Evolutionary conservation across 2,888 invertebrate species (phyloP).

Genomic region (Xylota segnis): DNA sequence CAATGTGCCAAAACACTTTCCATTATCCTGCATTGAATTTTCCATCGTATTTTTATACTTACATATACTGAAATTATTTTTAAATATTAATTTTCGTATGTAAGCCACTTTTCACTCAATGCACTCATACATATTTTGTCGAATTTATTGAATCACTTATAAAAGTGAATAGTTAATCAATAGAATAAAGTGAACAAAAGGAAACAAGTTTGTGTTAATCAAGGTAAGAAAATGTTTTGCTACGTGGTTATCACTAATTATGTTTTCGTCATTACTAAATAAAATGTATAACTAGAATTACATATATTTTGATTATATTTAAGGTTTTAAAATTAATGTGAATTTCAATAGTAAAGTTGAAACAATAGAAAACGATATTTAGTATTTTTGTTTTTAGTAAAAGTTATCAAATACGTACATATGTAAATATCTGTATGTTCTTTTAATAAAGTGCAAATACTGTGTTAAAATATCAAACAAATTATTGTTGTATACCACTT

Average conservation of each 20-base stretch:
- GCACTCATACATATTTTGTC: constrained; percentile 46
- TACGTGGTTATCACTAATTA: background rate
- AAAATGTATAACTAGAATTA: constrained; percentile 23
- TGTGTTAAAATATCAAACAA: constrained; percentile 61
- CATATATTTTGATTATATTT: constrained; percentile 23
- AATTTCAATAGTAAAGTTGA: constrained; percentile 16
- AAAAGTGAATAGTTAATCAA: constrained; percentile 26
- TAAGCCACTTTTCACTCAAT: constrained; percentile 33
- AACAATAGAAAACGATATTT: constrained; percentile 24
- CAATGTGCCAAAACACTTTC: constrained; percentile 47
- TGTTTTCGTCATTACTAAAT: constrained; percentile 14
- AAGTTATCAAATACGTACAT: constrained; percentile 39
- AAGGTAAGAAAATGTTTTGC: constrained; percentile 8
- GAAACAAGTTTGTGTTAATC: constrained; percentile 20
- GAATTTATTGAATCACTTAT: constrained; percentile 47
- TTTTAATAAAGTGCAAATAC: constrained; percentile 55
- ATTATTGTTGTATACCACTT: constrained; percentile 46
- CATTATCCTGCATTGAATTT: constrained; percentile 32
- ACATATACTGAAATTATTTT: constrained; percentile 5
- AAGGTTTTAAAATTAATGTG: constrained; percentile 13
- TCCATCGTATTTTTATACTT: constrained; percentile 35
- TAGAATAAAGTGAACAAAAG: background rate
- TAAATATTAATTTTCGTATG: constrained; percentile 18
- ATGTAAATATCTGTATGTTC: constrained; percentile 40
- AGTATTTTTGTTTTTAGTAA: constrained; percentile 32